Percentiles rank a stretch among this genome's conserved stretches.
phyloP scores from a whole-genome alignment of 2,113 vertebrate species.

The Thalassarche chlororhynchos region DNA sequence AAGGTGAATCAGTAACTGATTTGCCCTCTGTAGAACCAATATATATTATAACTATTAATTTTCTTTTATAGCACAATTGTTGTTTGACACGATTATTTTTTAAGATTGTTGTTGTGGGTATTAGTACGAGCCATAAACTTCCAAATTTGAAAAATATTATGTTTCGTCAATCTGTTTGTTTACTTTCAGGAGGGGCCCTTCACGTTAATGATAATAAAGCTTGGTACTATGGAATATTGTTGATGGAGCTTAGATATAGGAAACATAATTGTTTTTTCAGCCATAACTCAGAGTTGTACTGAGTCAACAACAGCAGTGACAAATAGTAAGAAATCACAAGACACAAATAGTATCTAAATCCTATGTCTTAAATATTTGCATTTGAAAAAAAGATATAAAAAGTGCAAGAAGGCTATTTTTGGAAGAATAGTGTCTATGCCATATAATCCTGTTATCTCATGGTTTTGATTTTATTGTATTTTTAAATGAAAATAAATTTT shows the following conservation, averaged over 20 bases:
- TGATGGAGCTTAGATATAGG: background rate
- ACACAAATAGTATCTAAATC: constrained; percentile 10
- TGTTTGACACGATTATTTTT: background rate
- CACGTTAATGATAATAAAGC: background rate
- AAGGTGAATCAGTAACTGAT: background rate
- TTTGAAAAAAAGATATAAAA: background rate
- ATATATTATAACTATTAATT: background rate
- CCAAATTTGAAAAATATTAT: background rate
- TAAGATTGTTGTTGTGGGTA: background rate
- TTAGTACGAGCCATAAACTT: background rate
- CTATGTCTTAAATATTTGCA: background rate
- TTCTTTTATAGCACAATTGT: background rate
- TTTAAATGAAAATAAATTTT: background rate
- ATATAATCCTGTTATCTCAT: background rate
- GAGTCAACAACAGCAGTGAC: background rate
- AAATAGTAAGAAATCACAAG: background rate
- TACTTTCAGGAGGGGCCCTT: background rate
- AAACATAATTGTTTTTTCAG: background rate
- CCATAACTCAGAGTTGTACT: background rate
- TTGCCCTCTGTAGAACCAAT: background rate
- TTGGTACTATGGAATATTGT: background rate
- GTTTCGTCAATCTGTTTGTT: background rate
- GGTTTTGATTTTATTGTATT: background rate
- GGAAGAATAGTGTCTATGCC: background rate
- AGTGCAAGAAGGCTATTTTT: background rate